phyloP scores from a whole-genome alignment of 2,797 vertebrate species.

The Hylomyscus alleni region DNA sequence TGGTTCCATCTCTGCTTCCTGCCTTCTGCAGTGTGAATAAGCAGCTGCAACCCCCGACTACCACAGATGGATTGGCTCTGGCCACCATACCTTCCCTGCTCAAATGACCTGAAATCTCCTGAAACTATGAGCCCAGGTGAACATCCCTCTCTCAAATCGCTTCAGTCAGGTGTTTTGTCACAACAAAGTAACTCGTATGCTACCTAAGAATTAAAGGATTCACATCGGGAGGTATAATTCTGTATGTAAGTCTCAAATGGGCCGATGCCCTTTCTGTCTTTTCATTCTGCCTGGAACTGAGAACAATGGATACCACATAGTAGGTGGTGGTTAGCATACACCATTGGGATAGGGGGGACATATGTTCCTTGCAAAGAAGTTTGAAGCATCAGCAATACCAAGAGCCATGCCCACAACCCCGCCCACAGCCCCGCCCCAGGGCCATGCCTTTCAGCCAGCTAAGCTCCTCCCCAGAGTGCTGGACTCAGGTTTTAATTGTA shows the following conservation, averaged over 20 bases:
- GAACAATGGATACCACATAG: rapidly evolving
- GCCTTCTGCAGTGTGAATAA: neutral
- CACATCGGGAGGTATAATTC: neutral
- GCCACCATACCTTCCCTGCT: neutral
- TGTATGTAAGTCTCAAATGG: neutral
- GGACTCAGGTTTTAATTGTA: neutral
- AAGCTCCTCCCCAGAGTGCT: neutral
- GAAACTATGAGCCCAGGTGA: neutral
- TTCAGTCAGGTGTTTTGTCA: neutral
- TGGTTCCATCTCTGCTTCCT: neutral
- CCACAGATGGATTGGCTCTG: neutral
- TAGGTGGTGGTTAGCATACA: neutral
- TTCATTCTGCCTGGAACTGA: neutral
- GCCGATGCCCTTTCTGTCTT: neutral
- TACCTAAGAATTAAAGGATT: neutral
- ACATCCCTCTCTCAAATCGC: neutral
- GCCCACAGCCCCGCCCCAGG: too few species aligned
- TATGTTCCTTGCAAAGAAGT: neutral
- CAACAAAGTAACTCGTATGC: neutral
- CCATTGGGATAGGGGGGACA: neutral
- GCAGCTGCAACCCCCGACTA: neutral
- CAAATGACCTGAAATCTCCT: neutral
- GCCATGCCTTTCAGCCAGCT: neutral
- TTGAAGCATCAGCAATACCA: neutral
- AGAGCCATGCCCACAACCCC: neutral